phyloP scores from a whole-genome alignment of 1,140 invertebrate species.

The Limonius californicus region DNA sequence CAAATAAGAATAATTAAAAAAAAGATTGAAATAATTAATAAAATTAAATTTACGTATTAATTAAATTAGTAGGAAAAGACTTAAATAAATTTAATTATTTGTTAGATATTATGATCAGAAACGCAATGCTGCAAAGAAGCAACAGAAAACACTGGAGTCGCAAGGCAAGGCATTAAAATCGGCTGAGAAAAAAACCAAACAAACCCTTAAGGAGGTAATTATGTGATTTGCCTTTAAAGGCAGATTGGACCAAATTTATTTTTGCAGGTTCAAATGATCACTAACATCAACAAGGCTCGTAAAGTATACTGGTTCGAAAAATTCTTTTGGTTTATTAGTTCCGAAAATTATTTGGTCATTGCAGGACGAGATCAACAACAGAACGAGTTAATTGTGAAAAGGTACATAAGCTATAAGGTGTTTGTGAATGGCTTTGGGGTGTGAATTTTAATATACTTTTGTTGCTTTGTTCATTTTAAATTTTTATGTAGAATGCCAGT shows the following conservation, averaged over 20 bases:
- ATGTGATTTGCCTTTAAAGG: too few species aligned
- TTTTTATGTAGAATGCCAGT: too few species aligned
- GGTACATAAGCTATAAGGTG: constrained; percentile 41
- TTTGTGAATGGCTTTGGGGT: too few species aligned
- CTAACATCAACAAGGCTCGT: constrained; percentile 88
- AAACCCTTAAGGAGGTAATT: constrained; percentile 80
- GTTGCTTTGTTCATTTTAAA: too few species aligned
- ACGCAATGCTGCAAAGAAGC: constrained; percentile 86
- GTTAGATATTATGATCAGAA: constrained; percentile 87
- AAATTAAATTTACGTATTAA: too few species aligned
- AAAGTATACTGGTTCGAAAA: constrained; percentile 99
- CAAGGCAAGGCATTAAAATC: constrained; percentile 93
- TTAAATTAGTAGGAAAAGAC: background rate
- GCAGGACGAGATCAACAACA: constrained; percentile 96
- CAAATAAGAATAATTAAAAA: too few species aligned
- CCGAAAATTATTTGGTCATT: constrained; percentile 96
- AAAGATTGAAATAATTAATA: too few species aligned
- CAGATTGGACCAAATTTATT: background rate
- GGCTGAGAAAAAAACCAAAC: constrained; percentile 92
- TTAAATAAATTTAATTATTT: background rate
- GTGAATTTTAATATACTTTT: background rate
- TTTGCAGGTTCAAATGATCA: constrained; percentile 73
- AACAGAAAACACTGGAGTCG: constrained; percentile 94
- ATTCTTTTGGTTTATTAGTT: constrained; percentile 98
- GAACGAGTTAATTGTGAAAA: constrained; percentile 96